These are phyloP conservation scores for Crenichthys baileyi DNA, from an alignment of 2,797 vertebrate genomes.

Conservation along the genomic window DNA sequence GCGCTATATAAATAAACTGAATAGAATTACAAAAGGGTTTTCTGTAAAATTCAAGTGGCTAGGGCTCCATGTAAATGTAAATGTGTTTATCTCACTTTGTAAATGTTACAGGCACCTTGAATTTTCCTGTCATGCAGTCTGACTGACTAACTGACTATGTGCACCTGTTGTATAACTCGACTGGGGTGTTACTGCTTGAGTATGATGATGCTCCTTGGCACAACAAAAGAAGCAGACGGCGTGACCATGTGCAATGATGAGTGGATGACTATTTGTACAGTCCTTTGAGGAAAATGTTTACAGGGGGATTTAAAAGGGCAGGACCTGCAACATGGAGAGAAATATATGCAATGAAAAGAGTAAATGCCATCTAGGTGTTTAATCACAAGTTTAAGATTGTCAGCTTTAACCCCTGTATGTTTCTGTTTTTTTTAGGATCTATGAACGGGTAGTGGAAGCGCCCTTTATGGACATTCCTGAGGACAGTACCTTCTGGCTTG, in stretches of 20 bases:
- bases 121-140: neutral
- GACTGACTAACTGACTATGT: neutral
- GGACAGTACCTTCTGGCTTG: constrained; percentile 92
- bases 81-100: neutral
- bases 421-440: constrained; percentile 85
- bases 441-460: constrained; percentile 93
- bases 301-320: constrained; percentile 46
- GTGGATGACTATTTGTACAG: constrained; percentile 39
- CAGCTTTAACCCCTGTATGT: neutral
- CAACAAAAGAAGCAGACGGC: constrained; percentile 51
- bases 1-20: too few species aligned
- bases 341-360: neutral
- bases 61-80: neutral
- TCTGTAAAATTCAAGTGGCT: neutral
- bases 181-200: constrained; percentile 26
- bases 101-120: constrained; percentile 16
- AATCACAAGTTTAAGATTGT: neutral
- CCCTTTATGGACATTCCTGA: constrained; percentile 91
- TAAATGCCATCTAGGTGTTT: neutral
- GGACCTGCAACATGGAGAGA: constrained; percentile 16
- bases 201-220: constrained; percentile 54
- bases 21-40: neutral
- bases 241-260: constrained; percentile 35
- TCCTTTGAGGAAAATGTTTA: constrained; percentile 45
- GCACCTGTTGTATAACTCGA: constrained; percentile 26